Percentiles rank a stretch among this genome's conserved stretches.
These are phyloP conservation scores for Phrynocephalus versicolor DNA, from an alignment of 2,113 vertebrate species.

Conservation along the genomic window DNA sequence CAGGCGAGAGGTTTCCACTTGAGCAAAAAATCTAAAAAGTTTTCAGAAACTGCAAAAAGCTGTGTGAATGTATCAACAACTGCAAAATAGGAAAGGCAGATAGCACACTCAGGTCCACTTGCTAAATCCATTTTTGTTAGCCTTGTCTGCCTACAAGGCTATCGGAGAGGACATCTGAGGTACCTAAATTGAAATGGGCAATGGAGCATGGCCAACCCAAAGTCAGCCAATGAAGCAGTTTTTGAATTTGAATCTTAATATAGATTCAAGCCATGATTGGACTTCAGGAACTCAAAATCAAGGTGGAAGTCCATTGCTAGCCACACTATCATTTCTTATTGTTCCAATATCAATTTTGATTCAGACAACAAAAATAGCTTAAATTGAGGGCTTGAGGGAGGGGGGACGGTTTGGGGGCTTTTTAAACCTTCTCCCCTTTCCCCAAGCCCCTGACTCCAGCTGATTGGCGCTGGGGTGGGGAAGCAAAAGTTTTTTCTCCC, in stretches of 20 bases:
- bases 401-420: too few relatives aligned
- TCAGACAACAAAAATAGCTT: neutral
- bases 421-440: too few relatives aligned
- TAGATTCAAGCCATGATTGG: neutral
- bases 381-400: neutral
- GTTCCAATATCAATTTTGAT: neutral
- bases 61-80: conserved; percentile 22
- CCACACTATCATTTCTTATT: neutral
- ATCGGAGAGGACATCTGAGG: conserved; percentile 16
- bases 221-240: neutral
- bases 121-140: neutral
- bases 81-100: conserved; percentile 9
- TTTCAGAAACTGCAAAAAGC: conserved; percentile 37
- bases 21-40: conserved; percentile 10
- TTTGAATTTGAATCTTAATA: conserved; percentile 22
- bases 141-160: conserved; percentile 16
- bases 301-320: neutral
- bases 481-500: too few relatives aligned
- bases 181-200: neutral
- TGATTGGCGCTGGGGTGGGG: too few relatives aligned
- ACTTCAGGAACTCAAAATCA: neutral
- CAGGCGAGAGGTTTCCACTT: conserved; percentile 7
- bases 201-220: conserved; percentile 1
- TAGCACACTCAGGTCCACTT: neutral
- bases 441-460: too few relatives aligned